Evolutionary conservation across 2,888 invertebrate genomes (phyloP).

Genomic region (Drosophila melanosoma): DNA sequence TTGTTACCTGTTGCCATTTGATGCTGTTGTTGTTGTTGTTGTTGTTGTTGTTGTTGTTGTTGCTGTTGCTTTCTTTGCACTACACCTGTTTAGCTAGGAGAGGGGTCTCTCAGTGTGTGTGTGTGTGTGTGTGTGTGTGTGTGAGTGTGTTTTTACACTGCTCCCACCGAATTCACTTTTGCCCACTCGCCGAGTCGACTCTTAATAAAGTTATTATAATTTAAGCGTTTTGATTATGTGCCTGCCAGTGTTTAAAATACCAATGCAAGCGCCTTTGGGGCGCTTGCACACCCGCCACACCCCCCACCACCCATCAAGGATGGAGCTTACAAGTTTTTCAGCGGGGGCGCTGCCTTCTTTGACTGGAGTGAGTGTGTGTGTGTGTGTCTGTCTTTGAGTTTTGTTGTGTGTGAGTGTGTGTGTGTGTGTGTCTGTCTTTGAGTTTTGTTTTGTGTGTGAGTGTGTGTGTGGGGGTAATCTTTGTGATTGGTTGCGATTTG

Average conservation of each 20-base stretch:
- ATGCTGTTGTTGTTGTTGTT: conserved; percentile 60
- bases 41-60: conserved; percentile 57
- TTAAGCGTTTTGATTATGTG: conserved; percentile 84
- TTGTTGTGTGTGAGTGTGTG: conserved; percentile 26
- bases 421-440: conserved; percentile 26
- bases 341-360: conserved; percentile 57
- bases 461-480: conserved; percentile 65
- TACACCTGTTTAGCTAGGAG: conserved; percentile 70
- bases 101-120: conserved; percentile 26
- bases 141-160: conserved; percentile 21
- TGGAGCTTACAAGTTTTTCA: conserved; percentile 42
- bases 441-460: conserved; percentile 17
- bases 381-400: conserved; percentile 14
- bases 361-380: conserved; percentile 35
- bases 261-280: conserved; percentile 67
- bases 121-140: conserved; percentile 30
- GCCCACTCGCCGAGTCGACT: conserved; percentile 63
- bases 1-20: conserved; percentile 71
- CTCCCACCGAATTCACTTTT: conserved; percentile 62
- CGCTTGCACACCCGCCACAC: neutral
- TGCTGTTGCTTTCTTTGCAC: conserved; percentile 64
- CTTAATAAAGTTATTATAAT: conserved; percentile 84
- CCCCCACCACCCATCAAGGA: neutral
- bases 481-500: conserved; percentile 79
- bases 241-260: conserved; percentile 77